Evolutionary conservation across 2,888 invertebrate species (phyloP).

Genomic region (Rhagonycha fulva): DNA sequence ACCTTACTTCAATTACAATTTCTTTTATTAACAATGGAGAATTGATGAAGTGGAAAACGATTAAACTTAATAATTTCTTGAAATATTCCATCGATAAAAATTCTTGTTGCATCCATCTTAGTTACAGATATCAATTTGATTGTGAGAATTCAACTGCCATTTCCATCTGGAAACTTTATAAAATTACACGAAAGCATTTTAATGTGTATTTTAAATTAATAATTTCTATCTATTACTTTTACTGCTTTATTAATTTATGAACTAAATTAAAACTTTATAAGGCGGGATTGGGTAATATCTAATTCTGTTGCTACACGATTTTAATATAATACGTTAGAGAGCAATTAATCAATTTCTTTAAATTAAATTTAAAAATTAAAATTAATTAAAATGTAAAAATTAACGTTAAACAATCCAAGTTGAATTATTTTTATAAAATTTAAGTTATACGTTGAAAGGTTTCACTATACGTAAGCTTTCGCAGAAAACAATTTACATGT

Average conservation of each 20-base stretch:
- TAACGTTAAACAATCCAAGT: no score
- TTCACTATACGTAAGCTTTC: no score
- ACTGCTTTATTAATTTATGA: background rate
- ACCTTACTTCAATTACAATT: background rate
- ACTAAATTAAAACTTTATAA: background rate
- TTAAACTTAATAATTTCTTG: background rate
- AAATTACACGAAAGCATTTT: background rate
- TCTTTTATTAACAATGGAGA: background rate
- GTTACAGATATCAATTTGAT: background rate
- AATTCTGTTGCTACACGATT: no score
- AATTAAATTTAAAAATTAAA: no score
- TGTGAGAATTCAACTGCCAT: background rate
- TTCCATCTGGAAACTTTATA: background rate
- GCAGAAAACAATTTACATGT: no score
- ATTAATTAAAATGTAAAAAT: no score
- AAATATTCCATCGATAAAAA: background rate
- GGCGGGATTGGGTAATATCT: background rate
- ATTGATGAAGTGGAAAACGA: background rate
- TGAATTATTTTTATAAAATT: no score
- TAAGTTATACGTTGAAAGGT: no score
- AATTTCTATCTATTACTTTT: background rate
- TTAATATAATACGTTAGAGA: no score
- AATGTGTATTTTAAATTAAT: background rate
- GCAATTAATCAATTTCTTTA: no score
- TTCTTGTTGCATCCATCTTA: background rate